Evolutionary conservation across 1,140 invertebrate species (phyloP), one percentile per base, ranked within the genome.

Genomic region (Papilio aristodemus): DNA sequence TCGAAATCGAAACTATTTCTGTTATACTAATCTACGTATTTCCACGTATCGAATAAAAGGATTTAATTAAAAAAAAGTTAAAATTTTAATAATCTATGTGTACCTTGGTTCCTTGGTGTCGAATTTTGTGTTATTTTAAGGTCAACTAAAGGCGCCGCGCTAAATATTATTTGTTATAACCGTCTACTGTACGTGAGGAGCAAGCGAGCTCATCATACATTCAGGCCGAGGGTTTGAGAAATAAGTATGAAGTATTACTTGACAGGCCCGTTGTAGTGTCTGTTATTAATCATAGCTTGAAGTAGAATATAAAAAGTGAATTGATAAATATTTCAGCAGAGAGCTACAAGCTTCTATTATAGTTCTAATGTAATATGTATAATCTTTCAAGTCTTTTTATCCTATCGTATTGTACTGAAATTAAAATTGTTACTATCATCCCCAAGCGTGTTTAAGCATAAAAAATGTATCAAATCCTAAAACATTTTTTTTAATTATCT

Each of bases 101-200:
- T 37, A 38, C 27, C 3, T 17, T 60, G 58, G 32, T 36, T 60
- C 6, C 17, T 11, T 38, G n/a, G 4, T 36, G 8, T 6, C 3
- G 4, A 36, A 14, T 19, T 60, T 60, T 38, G 58, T 22, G 14
- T 37, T 60, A 14, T 27, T 69, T 75, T 68, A 38, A 67, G 72
- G 70, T 72, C 70, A 72, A 69, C 60, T 68, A 60, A 32, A 66
- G 27, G 41, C 63, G 36, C 14, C 11, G 63, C 27, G 63, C 63
- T 64, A 72, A 71, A 76, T 74, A 70, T 68, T 70, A 59, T 73
- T 71, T 70, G 70, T 70, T 69, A 74, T 70, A 73, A 69, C 64
- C 19, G 72, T 70, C 41, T 69, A 17, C 13, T 41, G 69, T 76
- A 76, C 75, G 75, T 76, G 75, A 74, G 66, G 59, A 74, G 11